These are phyloP conservation scores for Miltochrista miniata DNA, from an alignment of 2,888 invertebrate species.

Conservation along the genomic window DNA sequence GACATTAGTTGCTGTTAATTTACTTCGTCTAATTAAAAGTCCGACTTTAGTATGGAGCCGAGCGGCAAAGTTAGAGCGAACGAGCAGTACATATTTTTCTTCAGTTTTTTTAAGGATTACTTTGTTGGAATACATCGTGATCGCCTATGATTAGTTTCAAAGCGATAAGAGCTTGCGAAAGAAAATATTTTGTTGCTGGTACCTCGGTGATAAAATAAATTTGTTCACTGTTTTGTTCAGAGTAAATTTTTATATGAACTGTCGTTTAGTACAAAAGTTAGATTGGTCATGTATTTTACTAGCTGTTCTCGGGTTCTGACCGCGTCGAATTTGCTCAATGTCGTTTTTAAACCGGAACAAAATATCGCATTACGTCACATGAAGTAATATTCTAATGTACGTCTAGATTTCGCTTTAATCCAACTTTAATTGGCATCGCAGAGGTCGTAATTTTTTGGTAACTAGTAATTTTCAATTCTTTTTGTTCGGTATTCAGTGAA, in stretches of 20 bases:
- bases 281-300: slow-evolving; percentile 53
- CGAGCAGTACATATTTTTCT: too few species aligned
- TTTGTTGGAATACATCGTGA: too few species aligned
- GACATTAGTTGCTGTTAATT: too few species aligned
- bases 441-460: neutral
- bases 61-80: too few species aligned
- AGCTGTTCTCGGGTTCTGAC: slow-evolving; percentile 40
- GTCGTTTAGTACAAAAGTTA: slow-evolving; percentile 46
- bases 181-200: too few species aligned
- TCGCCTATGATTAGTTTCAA: too few species aligned
- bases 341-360: slow-evolving; percentile 55
- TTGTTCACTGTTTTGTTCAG: too few species aligned
- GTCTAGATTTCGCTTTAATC: slow-evolving; percentile 20
- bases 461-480: neutral
- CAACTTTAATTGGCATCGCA: slow-evolving; percentile 8
- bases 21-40: too few species aligned
- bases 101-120: too few species aligned
- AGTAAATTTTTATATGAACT: slow-evolving; percentile 41
- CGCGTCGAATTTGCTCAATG: slow-evolving; percentile 59
- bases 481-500: neutral
- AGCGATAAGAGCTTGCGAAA: too few species aligned
- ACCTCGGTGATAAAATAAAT: too few species aligned
- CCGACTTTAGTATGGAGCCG: too few species aligned
- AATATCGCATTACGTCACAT: slow-evolving; percentile 47
- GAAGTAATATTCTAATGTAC: slow-evolving; percentile 32